A percentile compares a stretch with the other conserved stretches of the same genome.
Evolutionary conservation across 2,113 vertebrate species (phyloP).

Genomic region (Pachypanchax playfairii): DNA sequence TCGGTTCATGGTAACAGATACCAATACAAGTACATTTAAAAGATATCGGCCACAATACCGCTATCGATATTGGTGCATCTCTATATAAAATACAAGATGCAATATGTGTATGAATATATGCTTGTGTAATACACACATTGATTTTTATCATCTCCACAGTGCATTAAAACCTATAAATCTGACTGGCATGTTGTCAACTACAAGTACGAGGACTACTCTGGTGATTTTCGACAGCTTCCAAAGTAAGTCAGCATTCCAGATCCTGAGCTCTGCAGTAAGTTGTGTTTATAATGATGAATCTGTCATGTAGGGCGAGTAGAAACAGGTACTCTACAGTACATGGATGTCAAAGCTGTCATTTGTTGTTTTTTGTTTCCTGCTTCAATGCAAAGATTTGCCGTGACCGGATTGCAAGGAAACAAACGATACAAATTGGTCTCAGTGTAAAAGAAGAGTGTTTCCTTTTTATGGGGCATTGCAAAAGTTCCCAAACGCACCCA

Average conservation of each 20-base stretch:
- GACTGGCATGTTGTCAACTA: constrained; percentile 98
- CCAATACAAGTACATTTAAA: no score
- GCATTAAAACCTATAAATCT: constrained; percentile 97
- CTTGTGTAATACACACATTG: constrained; percentile 7
- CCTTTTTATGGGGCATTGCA: constrained; percentile 18
- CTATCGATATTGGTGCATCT: no score
- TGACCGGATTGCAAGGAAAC: constrained; percentile 59
- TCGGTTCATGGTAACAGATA: no score
- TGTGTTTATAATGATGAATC: constrained; percentile 11
- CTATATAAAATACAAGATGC: no score
- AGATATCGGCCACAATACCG: no score
- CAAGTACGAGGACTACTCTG: constrained; percentile 96
- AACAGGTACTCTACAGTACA: constrained; percentile 22
- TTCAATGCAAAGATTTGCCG: constrained; percentile 15
- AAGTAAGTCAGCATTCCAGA: constrained; percentile 80
- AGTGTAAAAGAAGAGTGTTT: constrained; percentile 47
- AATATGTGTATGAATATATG: neutral
- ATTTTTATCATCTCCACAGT: constrained; percentile 78
- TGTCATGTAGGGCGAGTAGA: constrained; percentile 33
- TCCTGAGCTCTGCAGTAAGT: neutral
- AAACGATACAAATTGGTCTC: constrained; percentile 17
- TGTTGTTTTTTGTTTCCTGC: constrained; percentile 14
- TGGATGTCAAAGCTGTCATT: constrained; percentile 33
- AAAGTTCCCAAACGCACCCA: constrained; percentile 20
- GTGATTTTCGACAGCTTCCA: constrained; percentile 95